A percentile compares a stretch with the other conserved stretches of the same genome.
Evolutionary conservation across 2,888 invertebrate genomes (phyloP).

Genomic region (Nipponacmea schrenckii): DNA sequence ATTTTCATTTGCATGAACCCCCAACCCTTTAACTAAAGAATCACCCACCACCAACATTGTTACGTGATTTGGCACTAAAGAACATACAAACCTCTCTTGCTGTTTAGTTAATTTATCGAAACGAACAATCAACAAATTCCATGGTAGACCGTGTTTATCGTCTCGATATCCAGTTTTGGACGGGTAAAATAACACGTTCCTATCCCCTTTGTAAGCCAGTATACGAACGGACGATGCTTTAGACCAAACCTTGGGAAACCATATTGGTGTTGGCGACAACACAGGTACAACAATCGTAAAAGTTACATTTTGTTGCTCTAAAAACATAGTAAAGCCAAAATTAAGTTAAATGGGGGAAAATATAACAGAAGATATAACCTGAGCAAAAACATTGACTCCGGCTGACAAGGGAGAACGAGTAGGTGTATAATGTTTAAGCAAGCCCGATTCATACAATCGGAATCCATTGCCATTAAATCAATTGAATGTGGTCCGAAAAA

Average conservation of each 20-base stretch:
- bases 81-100: too few species aligned
- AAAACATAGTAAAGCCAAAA: neutral
- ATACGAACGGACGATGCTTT: neutral
- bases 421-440: neutral
- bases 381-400: neutral
- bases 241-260: neutral
- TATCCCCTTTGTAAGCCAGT: neutral
- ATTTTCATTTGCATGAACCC: neutral
- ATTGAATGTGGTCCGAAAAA: neutral
- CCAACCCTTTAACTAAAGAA: neutral
- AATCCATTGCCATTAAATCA: neutral
- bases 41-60: neutral
- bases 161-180: neutral
- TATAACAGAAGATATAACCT: neutral
- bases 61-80: too few species aligned
- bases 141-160: neutral
- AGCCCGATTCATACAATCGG: neutral
- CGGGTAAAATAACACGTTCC: neutral
- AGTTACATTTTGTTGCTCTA: neutral
- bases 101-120: too few species aligned
- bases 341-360: neutral
- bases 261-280: too few species aligned
- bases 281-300: too few species aligned
- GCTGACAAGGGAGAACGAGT: neutral
- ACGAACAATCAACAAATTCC: neutral